Base-by-base conservation (phyloP, 2,888 invertebrate genomes). In the Agapostemon virescens region DNA sequence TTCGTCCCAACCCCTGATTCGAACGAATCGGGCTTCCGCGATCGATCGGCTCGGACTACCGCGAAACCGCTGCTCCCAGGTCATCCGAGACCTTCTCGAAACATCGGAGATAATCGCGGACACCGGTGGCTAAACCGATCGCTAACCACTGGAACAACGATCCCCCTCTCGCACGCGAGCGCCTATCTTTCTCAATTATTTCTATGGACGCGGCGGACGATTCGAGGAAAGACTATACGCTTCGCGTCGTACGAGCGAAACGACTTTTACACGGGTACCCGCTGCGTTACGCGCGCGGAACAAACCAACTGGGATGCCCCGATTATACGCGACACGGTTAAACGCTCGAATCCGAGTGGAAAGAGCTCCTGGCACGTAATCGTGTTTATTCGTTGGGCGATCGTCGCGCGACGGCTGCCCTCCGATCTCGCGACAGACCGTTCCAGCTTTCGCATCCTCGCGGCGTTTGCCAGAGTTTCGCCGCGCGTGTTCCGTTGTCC, bases 21-120 rank as follows among this genome's bases (percentile, higher is more conserved):
- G 68, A 68, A 77, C 76, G 61, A 76, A 68, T 77, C 61, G 5
- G 26, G 61, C 33, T 23, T 40, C 23, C 49, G 30, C 58, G 40
- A 68, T 77, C 61, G 58, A 76, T 26, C 76, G 66, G n/a, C 55
- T 42, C 67, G 17, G 66, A 13, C 30, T 17, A 3, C 45, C 42
- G 20, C 63, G 63, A 63, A 63, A n/a, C 36, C 61, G 33, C 33
- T 61, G 33, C 33, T 61, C 61, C 58, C 9, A 30, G 58, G 58
- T 61, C 58, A 33, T 20, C 58, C 58, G 58, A 61, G 58, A 61
- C 58, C 58, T 30, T 61, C 33, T 61, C 33, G 55, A 55, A 26
- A 55, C 55, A 55, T 2, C 55, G 55, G 55, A 15, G 23, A 26
- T 15, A n/a, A 15, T 26, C 15, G 23, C 26, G 6, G n/a, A n/a